A percentile compares a stretch with the other conserved stretches of the same genome.
phyloP scores from a whole-genome alignment of 1,140 invertebrate species.

The Drosophila pectinifera region DNA sequence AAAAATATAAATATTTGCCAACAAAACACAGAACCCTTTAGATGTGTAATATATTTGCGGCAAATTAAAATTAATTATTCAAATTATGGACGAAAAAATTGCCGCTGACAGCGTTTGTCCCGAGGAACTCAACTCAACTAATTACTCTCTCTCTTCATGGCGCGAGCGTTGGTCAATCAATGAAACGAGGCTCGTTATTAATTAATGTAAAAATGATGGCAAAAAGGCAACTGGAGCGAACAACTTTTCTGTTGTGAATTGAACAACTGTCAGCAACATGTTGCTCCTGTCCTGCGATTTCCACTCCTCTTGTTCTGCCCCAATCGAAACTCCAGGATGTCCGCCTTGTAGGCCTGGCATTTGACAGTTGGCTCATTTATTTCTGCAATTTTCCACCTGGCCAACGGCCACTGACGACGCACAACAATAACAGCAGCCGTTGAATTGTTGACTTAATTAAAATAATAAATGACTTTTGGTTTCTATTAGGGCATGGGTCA shows the following conservation, averaged over 20 bases:
- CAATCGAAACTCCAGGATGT: constrained; percentile 5
- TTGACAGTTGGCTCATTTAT: constrained; percentile 68
- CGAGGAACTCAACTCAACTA: constrained; percentile 30
- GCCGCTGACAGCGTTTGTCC: constrained; percentile 64
- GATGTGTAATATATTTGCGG: neutral
- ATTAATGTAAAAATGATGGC: constrained; percentile 74
- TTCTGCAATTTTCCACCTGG: constrained; percentile 70
- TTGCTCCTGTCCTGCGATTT: constrained; percentile 35
- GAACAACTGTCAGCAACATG: constrained; percentile 80
- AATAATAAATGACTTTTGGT: constrained; percentile 79
- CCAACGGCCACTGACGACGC: constrained; percentile 25
- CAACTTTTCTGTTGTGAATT: constrained; percentile 68
- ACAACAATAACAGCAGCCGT: constrained; percentile 15
- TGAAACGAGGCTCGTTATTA: constrained; percentile 73
- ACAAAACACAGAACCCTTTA: neutral
- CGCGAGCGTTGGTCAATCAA: constrained; percentile 49
- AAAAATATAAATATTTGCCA: neutral
- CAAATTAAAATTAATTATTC: constrained; percentile 59
- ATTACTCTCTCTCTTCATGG: constrained; percentile 60
- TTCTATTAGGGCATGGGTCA: constrained; percentile 29
- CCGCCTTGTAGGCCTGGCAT: constrained; percentile 40
- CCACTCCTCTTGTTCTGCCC: neutral
- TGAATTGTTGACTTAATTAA: constrained; percentile 70
- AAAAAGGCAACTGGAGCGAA: constrained; percentile 33
- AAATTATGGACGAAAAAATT: constrained; percentile 51